Evolutionary conservation across 2,797 vertebrate genomes (phyloP).

Genomic region (Melanotaenia maccullochi): DNA sequence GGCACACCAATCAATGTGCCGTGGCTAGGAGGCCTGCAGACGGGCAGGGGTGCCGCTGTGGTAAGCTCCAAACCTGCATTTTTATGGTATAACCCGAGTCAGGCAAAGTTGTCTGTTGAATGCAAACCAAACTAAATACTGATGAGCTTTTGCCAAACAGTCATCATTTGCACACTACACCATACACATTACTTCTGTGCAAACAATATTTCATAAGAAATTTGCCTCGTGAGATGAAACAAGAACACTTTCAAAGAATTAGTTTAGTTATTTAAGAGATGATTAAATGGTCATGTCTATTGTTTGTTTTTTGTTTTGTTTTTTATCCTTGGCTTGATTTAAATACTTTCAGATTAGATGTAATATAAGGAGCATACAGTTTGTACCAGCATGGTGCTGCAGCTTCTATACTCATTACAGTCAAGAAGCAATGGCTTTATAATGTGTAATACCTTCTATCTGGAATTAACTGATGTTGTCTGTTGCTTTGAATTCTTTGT

Average conservation of each 20-base stretch:
- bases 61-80: slow-evolving; percentile 71
- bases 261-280: not conserved
- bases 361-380: not conserved
- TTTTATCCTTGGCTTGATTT: not conserved
- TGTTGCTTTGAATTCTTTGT: slow-evolving; percentile 37
- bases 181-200: not conserved
- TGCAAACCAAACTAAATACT: not conserved
- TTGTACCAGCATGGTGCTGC: not conserved
- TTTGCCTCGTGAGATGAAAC: not conserved
- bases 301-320: not conserved
- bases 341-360: not conserved
- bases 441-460: slow-evolving; percentile 11
- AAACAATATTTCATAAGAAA: not conserved
- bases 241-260: not conserved
- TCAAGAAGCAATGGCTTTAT: slow-evolving; percentile 2
- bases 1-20: slow-evolving; percentile 98
- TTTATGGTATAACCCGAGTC: not conserved
- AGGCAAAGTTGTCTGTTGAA: not conserved
- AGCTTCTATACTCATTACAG: not conserved
- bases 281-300: not conserved
- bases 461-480: slow-evolving; percentile 44
- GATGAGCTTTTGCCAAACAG: not conserved
- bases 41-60: slow-evolving; percentile 95
- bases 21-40: slow-evolving; percentile 94
- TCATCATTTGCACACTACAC: not conserved